These are phyloP conservation scores for Drosophila parvula DNA, from an alignment of 1,140 invertebrate genomes.

Conservation along the genomic window DNA sequence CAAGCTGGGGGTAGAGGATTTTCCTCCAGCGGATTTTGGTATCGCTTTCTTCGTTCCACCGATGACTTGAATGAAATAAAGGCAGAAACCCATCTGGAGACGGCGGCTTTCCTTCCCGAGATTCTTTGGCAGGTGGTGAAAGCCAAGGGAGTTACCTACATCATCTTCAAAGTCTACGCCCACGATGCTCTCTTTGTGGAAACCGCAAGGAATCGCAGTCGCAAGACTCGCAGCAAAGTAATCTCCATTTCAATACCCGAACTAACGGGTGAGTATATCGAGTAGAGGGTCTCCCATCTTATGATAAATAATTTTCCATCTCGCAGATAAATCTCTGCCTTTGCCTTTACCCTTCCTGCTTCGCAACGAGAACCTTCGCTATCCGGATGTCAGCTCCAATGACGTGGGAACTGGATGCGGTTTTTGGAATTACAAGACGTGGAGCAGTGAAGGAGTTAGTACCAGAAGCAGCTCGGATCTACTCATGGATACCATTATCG, in stretches of 20 bases:
- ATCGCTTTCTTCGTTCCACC: constrained; percentile 64
- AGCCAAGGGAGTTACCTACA: background rate
- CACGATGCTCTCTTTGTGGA: constrained; percentile 78
- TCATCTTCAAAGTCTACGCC: constrained; percentile 74
- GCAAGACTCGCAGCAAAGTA: constrained; percentile 74
- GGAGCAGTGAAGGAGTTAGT: constrained; percentile 62
- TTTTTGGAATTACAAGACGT: constrained; percentile 81
- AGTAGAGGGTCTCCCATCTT: background rate
- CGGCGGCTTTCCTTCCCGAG: constrained; percentile 59
- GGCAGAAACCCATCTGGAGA: constrained; percentile 56
- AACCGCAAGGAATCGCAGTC: constrained; percentile 23
- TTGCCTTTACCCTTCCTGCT: constrained; percentile 60
- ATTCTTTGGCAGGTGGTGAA: constrained; percentile 50
- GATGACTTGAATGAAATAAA: constrained; percentile 50
- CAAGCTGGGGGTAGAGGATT: background rate
- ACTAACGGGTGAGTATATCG: constrained; percentile 28
- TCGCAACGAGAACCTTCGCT: constrained; percentile 63
- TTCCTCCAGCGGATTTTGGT: constrained; percentile 56
- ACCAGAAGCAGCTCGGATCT: constrained; percentile 39
- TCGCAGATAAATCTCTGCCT: constrained; percentile 39
- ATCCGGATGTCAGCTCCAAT: constrained; percentile 43
- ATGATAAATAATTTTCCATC: too few species aligned
- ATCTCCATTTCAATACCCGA: constrained; percentile 72
- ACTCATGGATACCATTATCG: constrained; percentile 57
- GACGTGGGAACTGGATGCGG: constrained; percentile 64